phyloP scores from a whole-genome alignment of 2,888 invertebrate species.

The Aplocera efformata region DNA sequence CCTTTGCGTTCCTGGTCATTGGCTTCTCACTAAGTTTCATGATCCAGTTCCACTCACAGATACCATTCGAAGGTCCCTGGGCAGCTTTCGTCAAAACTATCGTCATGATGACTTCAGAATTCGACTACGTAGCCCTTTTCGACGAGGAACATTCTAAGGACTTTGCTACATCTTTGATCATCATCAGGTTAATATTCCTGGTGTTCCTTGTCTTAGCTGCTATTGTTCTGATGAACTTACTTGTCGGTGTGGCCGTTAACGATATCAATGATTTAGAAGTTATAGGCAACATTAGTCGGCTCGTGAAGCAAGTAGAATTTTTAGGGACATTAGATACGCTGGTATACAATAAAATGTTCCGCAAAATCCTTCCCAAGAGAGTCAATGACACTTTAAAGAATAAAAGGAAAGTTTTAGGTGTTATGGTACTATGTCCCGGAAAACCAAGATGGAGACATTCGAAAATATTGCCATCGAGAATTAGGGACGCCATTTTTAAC shows the following conservation, averaged over 20 bases:
- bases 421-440: conserved; percentile 61
- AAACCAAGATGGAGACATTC: conserved; percentile 52
- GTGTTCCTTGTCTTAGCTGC: conserved; percentile 77
- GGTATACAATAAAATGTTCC: conserved; percentile 67
- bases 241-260: conserved; percentile 81
- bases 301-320: conserved; percentile 80
- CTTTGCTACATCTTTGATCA: conserved; percentile 57
- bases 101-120: conserved; percentile 82
- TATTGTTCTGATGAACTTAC: conserved; percentile 80
- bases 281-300: conserved; percentile 75
- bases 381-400: conserved; percentile 54
- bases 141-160: conserved; percentile 62
- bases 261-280: conserved; percentile 80
- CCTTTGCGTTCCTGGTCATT: conserved; percentile 72
- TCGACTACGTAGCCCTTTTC: conserved; percentile 75
- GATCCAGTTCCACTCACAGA: conserved; percentile 75
- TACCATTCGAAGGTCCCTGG: conserved; percentile 76
- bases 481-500: conserved; percentile 64
- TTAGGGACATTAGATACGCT: conserved; percentile 73
- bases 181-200: conserved; percentile 74
- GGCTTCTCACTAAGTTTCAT: conserved; percentile 80
- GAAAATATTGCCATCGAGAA: conserved; percentile 53
- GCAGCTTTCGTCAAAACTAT: conserved; percentile 77
- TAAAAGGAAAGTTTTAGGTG: conserved; percentile 54
- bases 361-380: conserved; percentile 52